phyloP scores from a whole-genome alignment of 2,113 vertebrate genomes.

The Tyrannus savana region DNA sequence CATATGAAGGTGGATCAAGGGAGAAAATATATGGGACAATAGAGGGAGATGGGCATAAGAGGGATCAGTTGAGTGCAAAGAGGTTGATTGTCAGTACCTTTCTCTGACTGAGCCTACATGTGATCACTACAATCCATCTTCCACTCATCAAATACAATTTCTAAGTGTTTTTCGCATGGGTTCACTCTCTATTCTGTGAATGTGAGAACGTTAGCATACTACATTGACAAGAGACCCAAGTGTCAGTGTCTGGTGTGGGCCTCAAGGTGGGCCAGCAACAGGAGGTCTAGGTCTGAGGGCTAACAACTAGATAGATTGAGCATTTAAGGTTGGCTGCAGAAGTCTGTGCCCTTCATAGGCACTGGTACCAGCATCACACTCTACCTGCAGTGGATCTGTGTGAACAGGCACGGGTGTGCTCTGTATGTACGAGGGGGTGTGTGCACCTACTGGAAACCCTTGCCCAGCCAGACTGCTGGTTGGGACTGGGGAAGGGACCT shows the following conservation, averaged over 20 bases:
- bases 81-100: background rate
- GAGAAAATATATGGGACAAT: background rate
- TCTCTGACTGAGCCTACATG: background rate
- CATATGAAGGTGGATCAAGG: background rate
- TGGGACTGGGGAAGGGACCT: background rate
- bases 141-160: background rate
- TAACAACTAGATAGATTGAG: background rate
- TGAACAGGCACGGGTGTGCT: background rate
- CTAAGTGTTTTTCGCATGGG: background rate
- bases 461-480: accelerated
- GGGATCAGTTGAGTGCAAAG: background rate
- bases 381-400: background rate
- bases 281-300: background rate
- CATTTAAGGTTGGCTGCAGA: background rate
- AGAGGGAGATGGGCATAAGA: background rate
- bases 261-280: background rate
- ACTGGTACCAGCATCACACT: accelerated
- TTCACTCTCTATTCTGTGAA: background rate
- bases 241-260: background rate
- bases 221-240: too few relatives aligned
- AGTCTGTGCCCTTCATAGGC: background rate
- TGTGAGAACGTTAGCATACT: background rate
- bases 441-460: background rate
- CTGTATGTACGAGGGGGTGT: accelerated
- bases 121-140: background rate